Evolutionary conservation across 2,113 vertebrate genomes (phyloP).

Genomic region (Phalacrocorax carbo): DNA sequence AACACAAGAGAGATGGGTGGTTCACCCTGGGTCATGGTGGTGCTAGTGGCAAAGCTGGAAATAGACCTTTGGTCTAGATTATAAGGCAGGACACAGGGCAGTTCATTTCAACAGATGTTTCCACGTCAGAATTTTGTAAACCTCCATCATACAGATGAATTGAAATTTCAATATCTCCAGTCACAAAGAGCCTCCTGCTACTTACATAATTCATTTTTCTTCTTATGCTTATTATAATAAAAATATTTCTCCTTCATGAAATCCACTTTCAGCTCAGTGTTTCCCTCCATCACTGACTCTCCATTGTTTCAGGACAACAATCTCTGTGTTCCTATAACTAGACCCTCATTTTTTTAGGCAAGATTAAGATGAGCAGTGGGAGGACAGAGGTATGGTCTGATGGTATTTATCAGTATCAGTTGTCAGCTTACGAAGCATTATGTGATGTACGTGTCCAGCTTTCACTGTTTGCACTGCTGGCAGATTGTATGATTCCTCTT

Average conservation of each 20-base stretch:
- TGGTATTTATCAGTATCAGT: not conserved
- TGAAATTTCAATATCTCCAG: not conserved
- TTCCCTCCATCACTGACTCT: not conserved
- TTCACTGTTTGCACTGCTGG: not conserved
- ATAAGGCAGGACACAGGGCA: not conserved
- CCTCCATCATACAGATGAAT: not conserved
- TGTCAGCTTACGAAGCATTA: not conserved
- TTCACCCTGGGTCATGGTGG: not conserved
- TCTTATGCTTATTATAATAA: not conserved
- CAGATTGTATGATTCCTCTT: not conserved
- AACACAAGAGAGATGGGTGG: not conserved
- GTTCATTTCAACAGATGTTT: not conserved
- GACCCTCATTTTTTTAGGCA: accelerated
- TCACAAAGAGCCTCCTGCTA: not conserved
- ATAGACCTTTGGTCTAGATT: not conserved
- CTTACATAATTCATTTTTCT: not conserved
- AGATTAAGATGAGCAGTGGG: not conserved
- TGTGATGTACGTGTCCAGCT: not conserved
- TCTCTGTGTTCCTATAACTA: not conserved
- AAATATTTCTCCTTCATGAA: not conserved
- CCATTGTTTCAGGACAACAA: not conserved
- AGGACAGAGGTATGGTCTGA: not conserved
- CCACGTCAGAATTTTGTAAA: not conserved
- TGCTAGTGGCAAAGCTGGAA: not conserved
- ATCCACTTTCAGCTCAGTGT: not conserved